These are phyloP conservation scores for Agrotis segetum DNA, from an alignment of 2,888 invertebrate species.

Conservation along the genomic window DNA sequence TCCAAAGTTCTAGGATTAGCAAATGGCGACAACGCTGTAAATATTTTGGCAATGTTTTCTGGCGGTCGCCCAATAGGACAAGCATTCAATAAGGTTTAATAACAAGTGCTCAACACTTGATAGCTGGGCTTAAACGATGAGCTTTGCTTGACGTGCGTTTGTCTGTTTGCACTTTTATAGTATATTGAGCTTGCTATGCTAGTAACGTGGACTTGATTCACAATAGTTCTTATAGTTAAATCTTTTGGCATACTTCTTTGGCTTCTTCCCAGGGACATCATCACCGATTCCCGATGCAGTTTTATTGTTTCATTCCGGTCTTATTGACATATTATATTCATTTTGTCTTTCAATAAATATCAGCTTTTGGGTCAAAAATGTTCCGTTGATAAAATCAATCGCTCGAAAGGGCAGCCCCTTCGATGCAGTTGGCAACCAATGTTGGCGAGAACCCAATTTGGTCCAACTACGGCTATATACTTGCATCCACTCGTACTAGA, in stretches of 20 bases:
- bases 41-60: conserved; percentile 85
- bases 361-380: conserved; percentile 65
- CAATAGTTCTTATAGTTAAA: conserved; percentile 70
- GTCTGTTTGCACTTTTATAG: conserved; percentile 46
- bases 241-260: conserved; percentile 75
- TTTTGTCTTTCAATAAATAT: conserved; percentile 60
- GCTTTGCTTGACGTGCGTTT: conserved; percentile 46
- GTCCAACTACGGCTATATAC: conserved; percentile 75
- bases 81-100: conserved; percentile 73
- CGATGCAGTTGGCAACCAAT: conserved; percentile 80
- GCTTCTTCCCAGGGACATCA: conserved; percentile 71
- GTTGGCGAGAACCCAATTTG: conserved; percentile 84
- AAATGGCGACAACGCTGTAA: conserved; percentile 77
- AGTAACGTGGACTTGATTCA: conserved; percentile 51
- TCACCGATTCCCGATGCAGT: conserved; percentile 70
- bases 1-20: conserved; percentile 72
- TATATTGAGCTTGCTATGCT: conserved; percentile 45
- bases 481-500: conserved; percentile 69
- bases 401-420: conserved; percentile 78
- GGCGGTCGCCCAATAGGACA: conserved; percentile 80
- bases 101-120: conserved; percentile 54
- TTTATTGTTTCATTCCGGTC: conserved; percentile 67
- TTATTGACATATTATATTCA: conserved; percentile 40
- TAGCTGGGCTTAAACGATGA: conserved; percentile 59
- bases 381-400: conserved; percentile 75